These are phyloP conservation scores for Drosophila buzzatii DNA, from an alignment of 2,888 invertebrate species.

Conservation along the genomic window DNA sequence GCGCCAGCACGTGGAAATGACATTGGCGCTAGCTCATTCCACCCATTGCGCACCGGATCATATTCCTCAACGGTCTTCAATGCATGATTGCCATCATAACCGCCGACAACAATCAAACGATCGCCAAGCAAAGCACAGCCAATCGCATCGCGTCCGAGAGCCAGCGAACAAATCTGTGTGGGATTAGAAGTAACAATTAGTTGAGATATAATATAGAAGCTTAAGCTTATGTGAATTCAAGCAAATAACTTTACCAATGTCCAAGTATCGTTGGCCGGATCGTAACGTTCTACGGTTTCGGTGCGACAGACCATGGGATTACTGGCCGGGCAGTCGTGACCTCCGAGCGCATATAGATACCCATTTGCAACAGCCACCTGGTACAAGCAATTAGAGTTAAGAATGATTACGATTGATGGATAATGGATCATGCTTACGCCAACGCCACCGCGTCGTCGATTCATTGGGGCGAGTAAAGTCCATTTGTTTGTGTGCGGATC, in stretches of 20 bases:
- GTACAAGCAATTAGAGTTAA: background rate
- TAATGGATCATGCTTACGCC: constrained; percentile 88
- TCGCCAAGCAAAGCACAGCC: constrained; percentile 94
- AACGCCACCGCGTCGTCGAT: constrained; percentile 93
- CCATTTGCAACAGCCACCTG: constrained; percentile 93
- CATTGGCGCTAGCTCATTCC: constrained; percentile 92
- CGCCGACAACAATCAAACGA: constrained; percentile 92
- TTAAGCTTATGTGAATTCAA: background rate
- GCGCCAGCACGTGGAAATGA: constrained; percentile 95
- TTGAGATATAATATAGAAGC: too few relatives aligned
- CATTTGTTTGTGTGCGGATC: constrained; percentile 91
- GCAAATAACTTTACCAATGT: constrained; percentile 86
- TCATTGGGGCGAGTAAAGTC: constrained; percentile 95
- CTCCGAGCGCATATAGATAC: constrained; percentile 95
- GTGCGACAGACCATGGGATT: constrained; percentile 93
- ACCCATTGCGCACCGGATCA: constrained; percentile 93
- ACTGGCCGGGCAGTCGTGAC: constrained; percentile 96
- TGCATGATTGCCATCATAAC: constrained; percentile 96
- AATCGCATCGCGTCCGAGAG: constrained; percentile 94
- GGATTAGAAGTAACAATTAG: background rate
- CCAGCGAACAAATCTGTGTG: constrained; percentile 89
- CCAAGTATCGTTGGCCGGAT: constrained; percentile 93
- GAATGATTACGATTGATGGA: background rate
- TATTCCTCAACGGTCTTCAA: constrained; percentile 95
- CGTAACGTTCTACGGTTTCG: constrained; percentile 95